Conservation (phyloP, 2,888 invertebrate species). For the Sceliomorpha sp. region DNA sequence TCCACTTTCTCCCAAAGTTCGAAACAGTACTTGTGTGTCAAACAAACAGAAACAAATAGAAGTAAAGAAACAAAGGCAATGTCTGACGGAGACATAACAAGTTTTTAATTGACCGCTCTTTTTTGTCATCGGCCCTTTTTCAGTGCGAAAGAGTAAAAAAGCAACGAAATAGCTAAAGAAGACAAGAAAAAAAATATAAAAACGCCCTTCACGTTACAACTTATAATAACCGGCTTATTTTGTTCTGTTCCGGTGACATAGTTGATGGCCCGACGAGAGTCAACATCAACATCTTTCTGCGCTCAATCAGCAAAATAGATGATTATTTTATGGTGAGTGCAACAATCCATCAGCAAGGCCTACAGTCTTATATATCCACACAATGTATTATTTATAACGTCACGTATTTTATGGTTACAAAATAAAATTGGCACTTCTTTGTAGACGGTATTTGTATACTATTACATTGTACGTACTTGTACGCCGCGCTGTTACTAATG, state of each 20-base stretch:
- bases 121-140: no score
- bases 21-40: background rate
- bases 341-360: constrained; percentile 60
- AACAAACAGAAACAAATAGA: no score
- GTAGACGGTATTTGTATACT: constrained; percentile 67
- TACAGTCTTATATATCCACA: constrained; percentile 49
- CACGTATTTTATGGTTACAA: constrained; percentile 69
- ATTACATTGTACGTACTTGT: constrained; percentile 59
- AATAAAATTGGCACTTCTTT: constrained; percentile 73
- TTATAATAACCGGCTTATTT: constrained; percentile 76
- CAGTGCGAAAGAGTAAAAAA: no score
- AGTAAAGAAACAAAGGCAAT: no score
- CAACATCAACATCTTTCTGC: constrained; percentile 96
- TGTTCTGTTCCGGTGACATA: constrained; percentile 79
- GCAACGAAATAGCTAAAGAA: no score
- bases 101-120: no score
- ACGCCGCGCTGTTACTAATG: constrained; percentile 66
- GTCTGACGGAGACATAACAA: no score
- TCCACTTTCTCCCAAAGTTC: background rate
- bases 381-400: constrained; percentile 61
- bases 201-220: constrained; percentile 1
- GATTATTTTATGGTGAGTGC: constrained; percentile 99
- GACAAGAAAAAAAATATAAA: background rate
- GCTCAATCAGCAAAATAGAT: constrained; percentile 99
- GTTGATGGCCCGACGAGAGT: constrained; percentile 93